These are phyloP conservation scores for Hirtodrosophila duncani DNA, from an alignment of 2,888 invertebrate genomes.

Conservation along the genomic window DNA sequence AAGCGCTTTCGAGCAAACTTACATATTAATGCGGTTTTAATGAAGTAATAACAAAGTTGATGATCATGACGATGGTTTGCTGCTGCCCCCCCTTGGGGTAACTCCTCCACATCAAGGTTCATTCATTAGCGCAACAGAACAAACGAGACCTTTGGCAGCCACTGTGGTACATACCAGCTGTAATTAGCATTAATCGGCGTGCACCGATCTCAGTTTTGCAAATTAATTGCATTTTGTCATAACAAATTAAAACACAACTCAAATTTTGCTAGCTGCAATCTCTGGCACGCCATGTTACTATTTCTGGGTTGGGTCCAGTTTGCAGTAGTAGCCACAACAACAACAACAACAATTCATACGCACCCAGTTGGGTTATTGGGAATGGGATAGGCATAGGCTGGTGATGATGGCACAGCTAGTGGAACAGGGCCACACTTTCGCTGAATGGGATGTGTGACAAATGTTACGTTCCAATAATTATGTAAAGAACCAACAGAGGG, in stretches of 20 bases:
- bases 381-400: constrained; percentile 8
- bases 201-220: constrained; percentile 40
- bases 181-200: constrained; percentile 43
- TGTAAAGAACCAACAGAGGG: constrained; percentile 48
- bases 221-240: constrained; percentile 66
- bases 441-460: constrained; percentile 48
- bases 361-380: constrained; percentile 21
- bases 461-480: constrained; percentile 68
- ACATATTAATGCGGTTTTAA: constrained; percentile 67
- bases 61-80: constrained; percentile 7
- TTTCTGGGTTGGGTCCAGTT: constrained; percentile 2
- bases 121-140: constrained; percentile 37
- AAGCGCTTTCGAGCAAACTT: too few species aligned
- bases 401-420: constrained; percentile 16
- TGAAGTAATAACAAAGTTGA: constrained; percentile 62
- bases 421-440: constrained; percentile 39
- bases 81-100: constrained; percentile 5
- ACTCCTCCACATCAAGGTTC: constrained; percentile 41
- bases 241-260: constrained; percentile 42
- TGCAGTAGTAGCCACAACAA: constrained; percentile 13
- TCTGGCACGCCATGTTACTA: constrained; percentile 45
- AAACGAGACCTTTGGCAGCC: constrained; percentile 18
- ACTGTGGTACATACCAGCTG: constrained; percentile 22
- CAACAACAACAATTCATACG: too few species aligned
- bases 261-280: constrained; percentile 49